Base-by-base conservation (phyloP, 2,888 invertebrate genomes). In the Zhuqinia jingwanae region DNA sequence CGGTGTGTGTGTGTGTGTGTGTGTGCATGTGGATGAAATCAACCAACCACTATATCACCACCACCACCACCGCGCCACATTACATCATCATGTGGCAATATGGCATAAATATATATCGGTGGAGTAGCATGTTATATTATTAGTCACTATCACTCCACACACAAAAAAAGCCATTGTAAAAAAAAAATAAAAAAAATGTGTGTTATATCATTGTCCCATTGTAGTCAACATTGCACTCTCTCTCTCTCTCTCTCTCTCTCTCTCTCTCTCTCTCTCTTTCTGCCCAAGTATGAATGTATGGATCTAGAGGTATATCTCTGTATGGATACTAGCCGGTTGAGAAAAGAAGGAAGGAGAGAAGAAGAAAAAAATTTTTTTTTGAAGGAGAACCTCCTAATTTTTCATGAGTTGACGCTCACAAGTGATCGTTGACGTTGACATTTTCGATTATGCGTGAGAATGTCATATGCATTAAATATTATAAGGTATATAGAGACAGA, bases 341-440 rank as follows among this genome's bases (percentile, higher is more conserved):
- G 53, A 58, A 36, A 30, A 42, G 17, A 58, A 75, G 70, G 20
- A 20, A 30, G 36, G 60, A 65, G 11, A 36, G 36, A 42, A 11
- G 56, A n/a, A 56, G 65, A 11, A 60, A 45, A 70, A 25, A 63
- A 45, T 47, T 11, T n/a, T n/a, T n/a, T n/a, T n/a, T 27, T 27
- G 11, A 11, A 68, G 77, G 47, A 78, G 58, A 87, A 82, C 82
- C 82, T 87, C 70, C 87, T 87, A 87, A 87, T 87, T 87, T 87
- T 87, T 87, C 87, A 87, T 87, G 87, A 87, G 82, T 77, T 87
- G 87, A 87, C 87, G 82, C 87, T 87, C 87, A 87, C 76, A 81
- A 87, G 87, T 87, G 87, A 87, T 87, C 78, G 87, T 77, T 87
- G 87, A 87, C 81, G 87, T 87, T 87, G 87, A 87, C 87, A 87